Conservation (phyloP, 1,140 invertebrate genomes). For the Cydia amplana region DNA sequence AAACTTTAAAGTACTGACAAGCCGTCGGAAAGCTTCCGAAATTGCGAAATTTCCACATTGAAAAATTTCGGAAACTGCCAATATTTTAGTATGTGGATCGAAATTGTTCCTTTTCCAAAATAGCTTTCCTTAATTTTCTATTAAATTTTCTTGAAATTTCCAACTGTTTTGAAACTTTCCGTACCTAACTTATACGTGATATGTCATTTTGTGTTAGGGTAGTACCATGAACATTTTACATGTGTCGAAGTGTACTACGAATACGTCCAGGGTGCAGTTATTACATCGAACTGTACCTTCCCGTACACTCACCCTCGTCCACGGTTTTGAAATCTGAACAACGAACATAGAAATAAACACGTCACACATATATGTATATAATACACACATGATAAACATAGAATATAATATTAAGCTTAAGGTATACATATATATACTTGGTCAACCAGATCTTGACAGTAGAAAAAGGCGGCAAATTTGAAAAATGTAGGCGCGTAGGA, state of each 20-base stretch:
- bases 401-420: background rate
- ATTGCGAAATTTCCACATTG: too few species aligned
- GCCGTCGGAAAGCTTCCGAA: too few species aligned
- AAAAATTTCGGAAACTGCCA: too few species aligned
- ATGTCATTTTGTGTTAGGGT: background rate
- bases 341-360: conserved; percentile 48
- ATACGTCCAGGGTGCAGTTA: conserved; percentile 35
- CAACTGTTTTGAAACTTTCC: conserved; percentile 11
- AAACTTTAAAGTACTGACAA: too few species aligned
- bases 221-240: background rate
- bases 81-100: too few species aligned
- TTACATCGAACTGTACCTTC: conserved; percentile 51
- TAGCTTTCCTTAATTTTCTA: too few species aligned
- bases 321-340: conserved; percentile 65
- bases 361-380: conserved; percentile 6
- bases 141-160: too few species aligned
- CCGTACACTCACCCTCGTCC: conserved; percentile 66
- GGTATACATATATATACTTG: background rate
- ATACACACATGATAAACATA: conserved; percentile 31
- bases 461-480: too few species aligned
- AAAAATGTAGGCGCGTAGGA: too few species aligned
- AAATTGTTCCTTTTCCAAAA: too few species aligned
- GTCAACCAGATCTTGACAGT: too few species aligned
- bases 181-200: background rate
- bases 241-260: conserved; percentile 23